phyloP scores from a whole-genome alignment of 2,113 vertebrate genomes.

The Neomonachus schauinslandi region DNA sequence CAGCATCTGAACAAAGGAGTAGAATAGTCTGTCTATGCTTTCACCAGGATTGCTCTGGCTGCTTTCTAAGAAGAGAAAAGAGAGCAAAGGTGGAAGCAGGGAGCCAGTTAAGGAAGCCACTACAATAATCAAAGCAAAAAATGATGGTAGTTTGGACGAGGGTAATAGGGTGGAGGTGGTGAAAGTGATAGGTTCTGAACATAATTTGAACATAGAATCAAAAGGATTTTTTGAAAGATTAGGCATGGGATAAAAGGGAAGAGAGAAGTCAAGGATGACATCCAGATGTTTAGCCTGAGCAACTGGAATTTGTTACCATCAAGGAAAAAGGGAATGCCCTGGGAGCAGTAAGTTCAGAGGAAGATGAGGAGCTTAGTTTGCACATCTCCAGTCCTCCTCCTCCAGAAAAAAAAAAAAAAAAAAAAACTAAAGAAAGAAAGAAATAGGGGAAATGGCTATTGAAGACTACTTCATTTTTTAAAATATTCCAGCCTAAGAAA shows the following conservation, averaged over 20 bases:
- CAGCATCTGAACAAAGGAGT: background rate
- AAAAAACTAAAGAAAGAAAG: background rate
- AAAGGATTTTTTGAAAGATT: background rate
- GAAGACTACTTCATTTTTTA: background rate
- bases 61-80: background rate
- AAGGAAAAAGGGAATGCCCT: background rate
- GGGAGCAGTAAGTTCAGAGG: background rate
- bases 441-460: background rate
- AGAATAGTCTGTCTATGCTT: background rate
- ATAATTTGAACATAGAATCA: background rate
- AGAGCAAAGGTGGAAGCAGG: background rate
- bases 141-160: background rate
- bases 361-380: background rate
- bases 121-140: background rate
- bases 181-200: background rate
- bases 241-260: background rate
- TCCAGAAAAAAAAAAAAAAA: background rate
- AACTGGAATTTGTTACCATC: background rate
- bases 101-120: background rate
- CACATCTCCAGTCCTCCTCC: background rate
- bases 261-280: background rate
- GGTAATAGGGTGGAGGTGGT: background rate
- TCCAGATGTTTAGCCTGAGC: background rate
- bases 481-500: background rate
- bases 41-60: background rate